Conservation (phyloP, 2,797 vertebrate species). For the Lacerta viridis region DNA sequence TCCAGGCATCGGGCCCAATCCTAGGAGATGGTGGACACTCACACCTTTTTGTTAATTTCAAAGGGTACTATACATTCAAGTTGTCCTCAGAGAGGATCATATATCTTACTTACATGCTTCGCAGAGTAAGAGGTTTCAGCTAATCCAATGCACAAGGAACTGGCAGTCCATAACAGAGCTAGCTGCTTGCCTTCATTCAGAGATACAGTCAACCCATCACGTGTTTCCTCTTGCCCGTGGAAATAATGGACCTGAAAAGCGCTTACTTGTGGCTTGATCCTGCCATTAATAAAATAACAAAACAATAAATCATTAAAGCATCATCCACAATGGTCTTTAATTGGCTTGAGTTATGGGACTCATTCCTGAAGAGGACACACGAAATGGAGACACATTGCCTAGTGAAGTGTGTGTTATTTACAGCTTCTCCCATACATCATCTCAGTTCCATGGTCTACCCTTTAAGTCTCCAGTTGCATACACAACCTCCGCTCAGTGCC, state of each 20-base stretch:
- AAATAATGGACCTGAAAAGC: not conserved
- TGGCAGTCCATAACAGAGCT: conserved; percentile 67
- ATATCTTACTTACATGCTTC: conserved; percentile 67
- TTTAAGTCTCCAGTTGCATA: conserved; percentile 17
- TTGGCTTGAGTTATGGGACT: conserved; percentile 56
- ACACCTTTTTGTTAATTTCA: conserved; percentile 14
- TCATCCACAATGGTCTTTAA: conserved; percentile 62
- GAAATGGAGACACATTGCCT: conserved; percentile 19
- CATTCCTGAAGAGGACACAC: conserved; percentile 65
- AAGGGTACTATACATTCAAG: not conserved
- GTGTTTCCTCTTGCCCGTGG: not conserved
- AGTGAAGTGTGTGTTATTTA: conserved; percentile 29
- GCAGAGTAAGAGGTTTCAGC: conserved; percentile 77
- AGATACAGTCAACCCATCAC: conserved; percentile 56
- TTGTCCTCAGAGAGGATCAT: conserved; percentile 16
- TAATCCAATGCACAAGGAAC: conserved; percentile 66
- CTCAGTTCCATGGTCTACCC: conserved; percentile 34
- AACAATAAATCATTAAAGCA: conserved; percentile 61
- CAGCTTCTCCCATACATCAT: conserved; percentile 1
- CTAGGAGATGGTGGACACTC: conserved; percentile 9
- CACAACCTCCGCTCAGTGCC: conserved; percentile 42
- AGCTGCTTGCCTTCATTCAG: conserved; percentile 74
- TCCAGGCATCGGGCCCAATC: conserved; percentile 34
- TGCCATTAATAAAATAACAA: not conserved
- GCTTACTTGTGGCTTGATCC: not conserved